phyloP scores from a whole-genome alignment of 2,797 vertebrate species.

The Pampus argenteus region DNA sequence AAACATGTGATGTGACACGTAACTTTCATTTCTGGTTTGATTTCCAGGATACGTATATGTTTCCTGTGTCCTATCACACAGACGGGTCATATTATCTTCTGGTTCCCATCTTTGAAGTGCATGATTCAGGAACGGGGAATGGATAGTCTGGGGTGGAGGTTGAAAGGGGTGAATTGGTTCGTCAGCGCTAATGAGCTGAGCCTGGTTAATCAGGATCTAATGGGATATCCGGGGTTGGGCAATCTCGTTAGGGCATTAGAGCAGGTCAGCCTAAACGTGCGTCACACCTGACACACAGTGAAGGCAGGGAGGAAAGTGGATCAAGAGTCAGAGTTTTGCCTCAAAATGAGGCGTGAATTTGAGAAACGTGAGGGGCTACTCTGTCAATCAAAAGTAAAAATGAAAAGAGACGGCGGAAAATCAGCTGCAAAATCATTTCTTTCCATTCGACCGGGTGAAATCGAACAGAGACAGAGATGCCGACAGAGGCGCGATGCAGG shows the following conservation, averaged over 20 bases:
- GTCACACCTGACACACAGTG: slow-evolving; percentile 73
- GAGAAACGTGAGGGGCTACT: neutral
- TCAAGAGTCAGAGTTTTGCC: slow-evolving; percentile 55
- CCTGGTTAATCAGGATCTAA: slow-evolving; percentile 82
- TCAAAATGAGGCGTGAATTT: neutral
- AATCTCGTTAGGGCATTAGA: slow-evolving; percentile 87
- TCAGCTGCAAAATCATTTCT: neutral
- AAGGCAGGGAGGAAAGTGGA: slow-evolving; percentile 30
- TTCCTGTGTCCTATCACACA: neutral
- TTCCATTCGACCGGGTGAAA: neutral
- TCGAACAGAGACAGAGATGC: neutral
- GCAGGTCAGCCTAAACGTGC: slow-evolving; percentile 74
- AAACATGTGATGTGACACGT: too few relatives aligned
- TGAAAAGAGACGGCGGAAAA: neutral
- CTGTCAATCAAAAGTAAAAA: neutral
- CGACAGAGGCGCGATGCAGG: neutral
- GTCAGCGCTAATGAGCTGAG: slow-evolving; percentile 84
- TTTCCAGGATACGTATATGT: neutral
- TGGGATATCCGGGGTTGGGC: slow-evolving; percentile 82
- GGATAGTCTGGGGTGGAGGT: slow-evolving; percentile 40
- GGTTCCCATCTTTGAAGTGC: neutral
- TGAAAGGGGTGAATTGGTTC: slow-evolving; percentile 76
- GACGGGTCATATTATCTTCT: slow-evolving; percentile 3
- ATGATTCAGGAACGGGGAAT: neutral
- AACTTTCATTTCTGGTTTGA: neutral